These are phyloP conservation scores for Aleiodes alternator DNA, from an alignment of 2,888 invertebrate genomes.

Conservation along the genomic window DNA sequence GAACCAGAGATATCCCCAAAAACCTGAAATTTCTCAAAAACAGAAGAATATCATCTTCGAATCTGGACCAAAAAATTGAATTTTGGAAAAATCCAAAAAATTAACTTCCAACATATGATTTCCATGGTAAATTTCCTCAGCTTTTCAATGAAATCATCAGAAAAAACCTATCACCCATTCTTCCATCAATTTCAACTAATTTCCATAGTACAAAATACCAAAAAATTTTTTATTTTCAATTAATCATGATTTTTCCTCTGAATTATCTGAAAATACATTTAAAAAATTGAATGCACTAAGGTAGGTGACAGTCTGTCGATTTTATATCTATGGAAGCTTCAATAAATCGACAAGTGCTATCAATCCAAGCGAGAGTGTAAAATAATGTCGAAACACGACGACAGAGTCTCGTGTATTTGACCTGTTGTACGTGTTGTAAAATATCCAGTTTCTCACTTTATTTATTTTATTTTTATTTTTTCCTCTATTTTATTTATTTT, in stretches of 20 bases:
- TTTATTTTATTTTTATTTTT: no score
- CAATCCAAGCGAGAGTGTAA: conserved; percentile 20
- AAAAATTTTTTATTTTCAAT: background rate
- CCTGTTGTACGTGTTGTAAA: conserved; percentile 21
- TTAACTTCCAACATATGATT: no score
- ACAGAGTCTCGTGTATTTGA: conserved; percentile 4
- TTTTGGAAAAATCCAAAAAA: no score
- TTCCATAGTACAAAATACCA: no score
- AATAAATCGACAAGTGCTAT: conserved; percentile 39
- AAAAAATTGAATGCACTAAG: background rate
- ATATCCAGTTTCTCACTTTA: no score
- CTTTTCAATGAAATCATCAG: no score
- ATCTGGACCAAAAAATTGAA: no score
- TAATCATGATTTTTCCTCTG: background rate
- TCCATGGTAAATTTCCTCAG: no score
- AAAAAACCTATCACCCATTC: background rate
- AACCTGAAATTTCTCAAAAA: no score
- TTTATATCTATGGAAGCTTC: conserved; percentile 27
- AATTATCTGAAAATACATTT: background rate
- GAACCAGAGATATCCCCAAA: no score
- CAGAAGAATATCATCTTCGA: no score
- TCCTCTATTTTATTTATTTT: no score
- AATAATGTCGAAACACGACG: conserved; percentile 24
- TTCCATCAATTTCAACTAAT: background rate
- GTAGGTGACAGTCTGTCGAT: conserved; percentile 30